Evolutionary conservation across 2,113 vertebrate species (phyloP).

Genomic region (Bucco capensis): DNA sequence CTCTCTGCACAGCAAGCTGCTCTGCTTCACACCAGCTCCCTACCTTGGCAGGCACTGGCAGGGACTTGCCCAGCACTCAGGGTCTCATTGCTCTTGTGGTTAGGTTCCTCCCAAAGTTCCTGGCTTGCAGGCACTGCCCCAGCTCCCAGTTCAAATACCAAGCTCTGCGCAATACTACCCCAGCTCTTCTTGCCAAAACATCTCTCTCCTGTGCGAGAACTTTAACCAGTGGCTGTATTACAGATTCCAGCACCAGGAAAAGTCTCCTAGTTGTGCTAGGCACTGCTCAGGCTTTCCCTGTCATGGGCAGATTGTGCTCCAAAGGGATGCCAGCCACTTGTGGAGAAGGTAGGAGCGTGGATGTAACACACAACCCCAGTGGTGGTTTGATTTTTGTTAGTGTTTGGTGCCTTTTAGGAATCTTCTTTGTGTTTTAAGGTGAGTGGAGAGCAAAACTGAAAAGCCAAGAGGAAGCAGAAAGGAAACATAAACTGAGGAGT

Average conservation of each 20-base stretch:
- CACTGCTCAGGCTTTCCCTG: slow-evolving; percentile 7
- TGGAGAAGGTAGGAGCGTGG: not conserved
- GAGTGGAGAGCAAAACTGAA: not conserved
- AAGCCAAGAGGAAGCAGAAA: not conserved
- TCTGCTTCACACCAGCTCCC: not conserved
- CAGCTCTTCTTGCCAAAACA: not conserved
- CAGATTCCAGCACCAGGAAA: slow-evolving; percentile 17
- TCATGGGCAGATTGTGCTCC: not conserved
- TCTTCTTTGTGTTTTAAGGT: not conserved
- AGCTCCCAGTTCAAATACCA: not conserved
- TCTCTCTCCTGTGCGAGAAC: slow-evolving; percentile 10
- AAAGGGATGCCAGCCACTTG: not conserved
- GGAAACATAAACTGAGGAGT: not conserved
- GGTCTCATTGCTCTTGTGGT: not conserved
- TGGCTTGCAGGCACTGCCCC: not conserved
- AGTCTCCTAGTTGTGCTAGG: slow-evolving; percentile 39
- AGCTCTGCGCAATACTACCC: not conserved
- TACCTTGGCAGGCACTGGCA: not conserved
- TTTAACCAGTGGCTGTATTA: slow-evolving; percentile 38
- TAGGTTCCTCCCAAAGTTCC: slow-evolving; percentile 13
- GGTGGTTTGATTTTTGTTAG: not conserved
- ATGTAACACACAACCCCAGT: not conserved
- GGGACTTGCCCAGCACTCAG: not conserved
- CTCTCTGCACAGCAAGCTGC: not conserved
- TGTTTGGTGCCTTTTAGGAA: not conserved